phyloP scores from a whole-genome alignment of 2,888 invertebrate species.

The Oscheius sp. region DNA sequence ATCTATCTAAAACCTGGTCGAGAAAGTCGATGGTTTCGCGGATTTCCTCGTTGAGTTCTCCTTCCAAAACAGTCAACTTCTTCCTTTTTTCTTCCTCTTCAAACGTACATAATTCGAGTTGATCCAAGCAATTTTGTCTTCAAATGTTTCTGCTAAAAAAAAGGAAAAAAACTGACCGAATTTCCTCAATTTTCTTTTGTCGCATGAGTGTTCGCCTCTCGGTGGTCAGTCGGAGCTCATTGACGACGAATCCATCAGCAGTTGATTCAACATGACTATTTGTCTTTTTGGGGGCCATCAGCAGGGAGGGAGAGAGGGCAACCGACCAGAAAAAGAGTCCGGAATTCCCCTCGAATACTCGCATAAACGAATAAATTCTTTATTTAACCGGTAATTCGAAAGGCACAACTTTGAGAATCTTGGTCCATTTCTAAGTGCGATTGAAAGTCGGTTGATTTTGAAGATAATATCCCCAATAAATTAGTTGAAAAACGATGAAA shows the following conservation, averaged over 20 bases:
- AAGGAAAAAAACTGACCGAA: neutral
- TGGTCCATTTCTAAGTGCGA: conserved; percentile 22
- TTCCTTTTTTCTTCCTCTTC: conserved; percentile 4
- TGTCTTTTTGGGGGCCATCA: conserved; percentile 20
- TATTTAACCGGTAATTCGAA: neutral
- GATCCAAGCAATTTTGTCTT: conserved; percentile 7
- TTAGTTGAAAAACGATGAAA: conserved; percentile 65
- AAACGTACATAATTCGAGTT: neutral
- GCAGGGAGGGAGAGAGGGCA: neutral
- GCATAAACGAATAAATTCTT: neutral
- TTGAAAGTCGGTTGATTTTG: neutral
- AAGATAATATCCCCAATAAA: conserved; percentile 65
- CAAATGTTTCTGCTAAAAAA: neutral
- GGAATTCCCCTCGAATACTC: neutral
- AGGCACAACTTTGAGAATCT: no score
- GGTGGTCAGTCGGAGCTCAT: conserved; percentile 10
- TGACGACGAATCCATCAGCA: neutral
- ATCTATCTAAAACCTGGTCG: neutral
- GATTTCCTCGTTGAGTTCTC: conserved; percentile 6
- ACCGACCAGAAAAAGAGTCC: neutral
- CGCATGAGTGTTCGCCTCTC: conserved; percentile 11
- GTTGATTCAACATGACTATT: conserved; percentile 17
- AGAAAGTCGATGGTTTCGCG: conserved; percentile 8
- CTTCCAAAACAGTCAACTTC: neutral
- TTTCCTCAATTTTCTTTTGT: neutral